phyloP scores from a whole-genome alignment of 30 jellyfish, hydroid and myxozoan genomes.

The Aurelia sp. region DNA sequence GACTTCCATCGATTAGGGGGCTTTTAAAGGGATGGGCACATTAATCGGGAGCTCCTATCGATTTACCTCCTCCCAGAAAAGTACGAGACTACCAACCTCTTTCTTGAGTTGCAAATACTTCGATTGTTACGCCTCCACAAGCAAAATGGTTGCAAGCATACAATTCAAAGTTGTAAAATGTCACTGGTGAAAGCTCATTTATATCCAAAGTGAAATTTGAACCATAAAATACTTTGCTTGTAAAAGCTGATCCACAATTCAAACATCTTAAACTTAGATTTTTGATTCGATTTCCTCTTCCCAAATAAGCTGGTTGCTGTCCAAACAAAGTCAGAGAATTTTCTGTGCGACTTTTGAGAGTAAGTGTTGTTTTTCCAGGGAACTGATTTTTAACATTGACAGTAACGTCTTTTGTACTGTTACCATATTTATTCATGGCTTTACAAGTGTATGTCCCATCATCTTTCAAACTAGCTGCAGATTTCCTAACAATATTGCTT shows the following conservation, averaged over 20 bases:
- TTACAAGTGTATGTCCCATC: conserved; percentile 28
- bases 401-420: not conserved
- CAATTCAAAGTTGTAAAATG: conserved; percentile 16
- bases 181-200: conserved; percentile 14
- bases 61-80: too few relatives aligned
- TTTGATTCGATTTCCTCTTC: conserved; percentile 18
- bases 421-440: conserved; percentile 38
- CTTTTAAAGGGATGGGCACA: too few relatives aligned
- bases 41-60: too few relatives aligned
- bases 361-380: not conserved
- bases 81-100: conserved; percentile 7
- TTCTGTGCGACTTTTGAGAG: not conserved
- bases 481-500: not conserved
- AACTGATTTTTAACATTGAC: conserved; percentile 25
- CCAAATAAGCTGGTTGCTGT: conserved; percentile 3
- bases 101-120: conserved; percentile 21
- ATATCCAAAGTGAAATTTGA: not conserved
- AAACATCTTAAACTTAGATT: not conserved
- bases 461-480: not conserved
- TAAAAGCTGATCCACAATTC: not conserved
- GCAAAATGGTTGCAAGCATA: conserved; percentile 43
- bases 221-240: not conserved
- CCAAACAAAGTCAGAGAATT: conserved; percentile 3
- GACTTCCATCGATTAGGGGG: too few relatives aligned
- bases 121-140: conserved; percentile 23